Evolutionary conservation across 2,113 vertebrate genomes (phyloP).

Genomic region (Acrocephalus kingi): DNA sequence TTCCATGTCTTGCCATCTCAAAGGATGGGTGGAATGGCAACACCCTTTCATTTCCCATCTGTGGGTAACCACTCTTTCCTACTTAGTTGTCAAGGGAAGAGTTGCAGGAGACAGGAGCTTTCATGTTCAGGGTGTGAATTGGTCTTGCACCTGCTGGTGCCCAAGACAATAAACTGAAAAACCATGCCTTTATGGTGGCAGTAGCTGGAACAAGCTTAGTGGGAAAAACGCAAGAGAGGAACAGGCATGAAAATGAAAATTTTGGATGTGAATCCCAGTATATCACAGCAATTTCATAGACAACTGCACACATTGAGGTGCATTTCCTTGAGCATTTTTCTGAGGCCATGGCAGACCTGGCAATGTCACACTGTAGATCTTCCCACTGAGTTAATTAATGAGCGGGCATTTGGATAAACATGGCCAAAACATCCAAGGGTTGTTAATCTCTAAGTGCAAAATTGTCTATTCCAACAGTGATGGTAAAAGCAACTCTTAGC

Average conservation of each 20-base stretch:
- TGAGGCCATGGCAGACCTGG: not conserved
- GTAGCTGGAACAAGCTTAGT: not conserved
- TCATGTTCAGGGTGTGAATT: not conserved
- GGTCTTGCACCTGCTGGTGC: not conserved
- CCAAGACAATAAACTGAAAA: not conserved
- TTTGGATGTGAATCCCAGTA: not conserved
- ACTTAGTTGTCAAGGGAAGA: not conserved
- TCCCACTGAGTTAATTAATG: not conserved
- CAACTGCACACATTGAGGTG: not conserved
- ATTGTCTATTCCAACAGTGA: not conserved
- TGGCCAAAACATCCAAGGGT: not conserved
- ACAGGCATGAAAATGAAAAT: not conserved
- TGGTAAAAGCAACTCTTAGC: not conserved
- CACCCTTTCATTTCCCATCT: rapidly evolving
- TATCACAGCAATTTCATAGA: not conserved
- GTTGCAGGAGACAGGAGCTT: not conserved
- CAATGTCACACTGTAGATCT: not conserved
- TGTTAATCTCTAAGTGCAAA: not conserved
- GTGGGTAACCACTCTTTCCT: not conserved
- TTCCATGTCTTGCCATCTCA: not conserved
- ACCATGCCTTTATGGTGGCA: not conserved
- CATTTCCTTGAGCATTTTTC: not conserved
- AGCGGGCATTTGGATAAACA: not conserved
- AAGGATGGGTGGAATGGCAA: not conserved
- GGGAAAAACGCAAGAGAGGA: not conserved